Conservation (phyloP, 2,113 vertebrate species). For the Sturnus vulgaris region DNA sequence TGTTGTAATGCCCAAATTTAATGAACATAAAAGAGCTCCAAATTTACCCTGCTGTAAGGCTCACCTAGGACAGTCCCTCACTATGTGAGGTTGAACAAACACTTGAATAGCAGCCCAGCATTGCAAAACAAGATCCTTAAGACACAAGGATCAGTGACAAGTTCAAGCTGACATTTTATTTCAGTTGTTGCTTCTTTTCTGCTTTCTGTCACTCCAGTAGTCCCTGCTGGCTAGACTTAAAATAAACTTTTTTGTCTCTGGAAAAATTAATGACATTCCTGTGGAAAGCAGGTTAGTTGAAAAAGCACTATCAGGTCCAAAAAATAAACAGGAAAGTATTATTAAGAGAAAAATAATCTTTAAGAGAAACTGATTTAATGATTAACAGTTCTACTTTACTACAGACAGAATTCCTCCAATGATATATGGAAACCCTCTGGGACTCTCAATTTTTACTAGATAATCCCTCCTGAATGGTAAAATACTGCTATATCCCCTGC, state of each 20-base stretch:
- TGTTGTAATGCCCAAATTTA: not conserved
- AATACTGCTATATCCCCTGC: not conserved
- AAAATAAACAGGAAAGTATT: conserved; percentile 5
- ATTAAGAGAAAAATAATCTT: conserved; percentile 11
- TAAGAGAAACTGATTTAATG: not conserved
- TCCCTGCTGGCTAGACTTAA: not conserved
- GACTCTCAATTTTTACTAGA: not conserved
- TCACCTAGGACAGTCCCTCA: not conserved
- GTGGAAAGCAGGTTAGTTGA: not conserved
- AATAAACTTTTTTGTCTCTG: not conserved
- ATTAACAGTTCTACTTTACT: not conserved
- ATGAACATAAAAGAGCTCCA: not conserved
- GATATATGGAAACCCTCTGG: not conserved
- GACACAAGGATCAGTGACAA: not conserved
- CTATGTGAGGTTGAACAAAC: not conserved
- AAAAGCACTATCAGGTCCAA: not conserved
- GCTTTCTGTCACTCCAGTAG: not conserved
- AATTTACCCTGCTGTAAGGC: not conserved
- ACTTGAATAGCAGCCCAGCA: not conserved
- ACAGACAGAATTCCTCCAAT: not conserved
- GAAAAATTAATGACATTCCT: not conserved
- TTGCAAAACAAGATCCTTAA: not conserved
- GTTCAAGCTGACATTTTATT: not conserved
- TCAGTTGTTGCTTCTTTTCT: not conserved
- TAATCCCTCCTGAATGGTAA: not conserved